Conservation (phyloP, 2,888 invertebrate species). For the Masnerella sp. region DNA sequence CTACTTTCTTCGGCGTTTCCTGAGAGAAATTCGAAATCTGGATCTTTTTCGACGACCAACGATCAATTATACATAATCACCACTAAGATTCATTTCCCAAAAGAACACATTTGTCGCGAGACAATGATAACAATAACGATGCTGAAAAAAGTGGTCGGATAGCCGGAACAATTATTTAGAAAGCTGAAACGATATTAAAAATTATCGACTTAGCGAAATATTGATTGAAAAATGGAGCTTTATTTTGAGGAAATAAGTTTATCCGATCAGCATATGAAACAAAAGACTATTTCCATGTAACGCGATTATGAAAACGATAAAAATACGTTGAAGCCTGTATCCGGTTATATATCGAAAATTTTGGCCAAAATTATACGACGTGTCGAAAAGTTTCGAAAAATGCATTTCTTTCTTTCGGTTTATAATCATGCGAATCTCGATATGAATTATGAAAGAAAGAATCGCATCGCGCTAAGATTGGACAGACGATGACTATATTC, state of each 20-base stretch:
- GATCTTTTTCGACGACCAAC: slow-evolving; percentile 3
- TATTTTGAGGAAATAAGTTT: slow-evolving; percentile 39
- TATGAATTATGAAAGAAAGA: slow-evolving; percentile 42
- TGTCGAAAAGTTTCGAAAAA: slow-evolving; percentile 31
- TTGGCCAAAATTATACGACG: slow-evolving; percentile 27
- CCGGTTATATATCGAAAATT: slow-evolving; percentile 20
- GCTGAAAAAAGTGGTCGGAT: not conserved
- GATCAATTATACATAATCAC: slow-evolving; percentile 27
- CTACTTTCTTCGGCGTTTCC: slow-evolving; percentile 35
- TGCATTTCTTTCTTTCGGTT: slow-evolving; percentile 26
- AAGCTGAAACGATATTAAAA: slow-evolving; percentile 32
- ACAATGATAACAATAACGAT: slow-evolving; percentile 2
- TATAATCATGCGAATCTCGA: slow-evolving; percentile 43
- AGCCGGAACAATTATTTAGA: slow-evolving; percentile 10
- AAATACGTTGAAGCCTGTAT: slow-evolving; percentile 29
- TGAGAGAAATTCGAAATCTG: slow-evolving; percentile 30
- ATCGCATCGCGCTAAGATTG: slow-evolving; percentile 37
- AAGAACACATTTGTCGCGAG: not conserved
- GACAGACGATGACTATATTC: slow-evolving; percentile 41
- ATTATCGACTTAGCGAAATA: slow-evolving; percentile 32
- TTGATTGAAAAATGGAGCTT: slow-evolving; percentile 35
- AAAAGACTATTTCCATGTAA: slow-evolving; percentile 38
- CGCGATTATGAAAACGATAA: slow-evolving; percentile 44
- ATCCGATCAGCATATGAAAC: slow-evolving; percentile 47
- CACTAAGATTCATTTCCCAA: not conserved